Percentiles rank a stretch among this genome's conserved stretches.
phyloP scores from a whole-genome alignment of 2,888 invertebrate genomes.

The Acronicta leporina region DNA sequence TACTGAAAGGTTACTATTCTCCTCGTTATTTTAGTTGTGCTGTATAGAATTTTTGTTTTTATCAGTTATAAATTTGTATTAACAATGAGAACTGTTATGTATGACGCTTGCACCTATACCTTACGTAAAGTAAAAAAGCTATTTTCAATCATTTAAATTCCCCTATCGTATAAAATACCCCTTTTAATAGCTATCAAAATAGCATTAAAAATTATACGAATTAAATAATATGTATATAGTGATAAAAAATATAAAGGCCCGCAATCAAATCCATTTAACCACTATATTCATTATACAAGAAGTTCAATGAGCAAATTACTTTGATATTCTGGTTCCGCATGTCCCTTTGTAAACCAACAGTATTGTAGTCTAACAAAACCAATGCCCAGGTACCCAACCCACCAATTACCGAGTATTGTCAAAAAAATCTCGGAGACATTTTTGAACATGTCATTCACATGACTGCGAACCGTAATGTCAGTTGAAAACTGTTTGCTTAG shows the following conservation, averaged over 20 bases:
- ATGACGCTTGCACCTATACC: no score
- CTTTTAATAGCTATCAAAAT: neutral
- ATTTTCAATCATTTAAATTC: no score
- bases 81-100: no score
- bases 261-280: constrained; percentile 62
- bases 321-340: constrained; percentile 76
- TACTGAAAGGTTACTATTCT: neutral
- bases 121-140: no score
- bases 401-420: constrained; percentile 86
- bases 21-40: no score
- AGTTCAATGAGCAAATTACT: constrained; percentile 80
- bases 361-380: constrained; percentile 85
- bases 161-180: no score
- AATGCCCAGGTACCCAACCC: constrained; percentile 88
- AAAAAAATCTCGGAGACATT: constrained; percentile 86
- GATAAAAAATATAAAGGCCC: constrained; percentile 40
- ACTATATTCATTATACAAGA: constrained; percentile 66
- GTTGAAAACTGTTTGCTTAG: constrained; percentile 18
- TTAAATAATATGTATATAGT: constrained; percentile 30
- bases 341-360: constrained; percentile 75
- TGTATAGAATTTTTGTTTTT: no score
- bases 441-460: constrained; percentile 85
- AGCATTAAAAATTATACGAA: constrained; percentile 11
- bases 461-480: constrained; percentile 38
- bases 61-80: no score